Evolutionary conservation across 2,113 vertebrate species (phyloP).

Genomic region (Tricholaema leucomelas): DNA sequence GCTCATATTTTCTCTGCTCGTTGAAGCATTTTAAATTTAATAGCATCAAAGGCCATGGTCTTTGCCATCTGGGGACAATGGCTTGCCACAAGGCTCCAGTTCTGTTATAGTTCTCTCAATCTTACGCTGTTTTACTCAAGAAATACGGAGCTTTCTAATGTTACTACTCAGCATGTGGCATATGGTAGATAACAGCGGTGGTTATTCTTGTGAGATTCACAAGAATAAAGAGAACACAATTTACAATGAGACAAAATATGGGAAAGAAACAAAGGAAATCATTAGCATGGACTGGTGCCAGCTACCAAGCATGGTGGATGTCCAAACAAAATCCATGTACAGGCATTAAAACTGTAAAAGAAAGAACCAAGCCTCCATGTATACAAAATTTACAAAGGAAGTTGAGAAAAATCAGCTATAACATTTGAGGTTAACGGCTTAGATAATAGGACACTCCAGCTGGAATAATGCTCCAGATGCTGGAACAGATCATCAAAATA

Average conservation of each 20-base stretch:
- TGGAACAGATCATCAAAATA: background rate
- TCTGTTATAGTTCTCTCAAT: background rate
- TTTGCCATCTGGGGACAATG: background rate
- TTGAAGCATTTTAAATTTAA: background rate
- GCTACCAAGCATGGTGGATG: background rate
- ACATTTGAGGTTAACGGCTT: background rate
- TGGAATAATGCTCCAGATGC: background rate
- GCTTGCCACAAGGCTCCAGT: background rate
- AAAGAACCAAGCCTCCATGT: background rate
- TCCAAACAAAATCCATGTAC: background rate
- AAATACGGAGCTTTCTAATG: background rate
- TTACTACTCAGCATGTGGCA: background rate
- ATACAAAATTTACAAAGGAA: background rate
- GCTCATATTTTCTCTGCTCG: background rate
- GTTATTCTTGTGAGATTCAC: background rate
- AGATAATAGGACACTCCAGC: background rate
- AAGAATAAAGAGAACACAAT: background rate
- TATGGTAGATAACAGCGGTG: conserved; percentile 20
- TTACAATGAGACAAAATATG: background rate
- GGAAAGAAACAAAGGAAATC: conserved; percentile 15
- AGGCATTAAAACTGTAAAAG: background rate
- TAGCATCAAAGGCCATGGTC: background rate
- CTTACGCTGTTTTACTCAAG: background rate
- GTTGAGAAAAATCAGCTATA: background rate
- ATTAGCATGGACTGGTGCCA: background rate